phyloP scores from a whole-genome alignment of 2,888 invertebrate species.

The Plagodis pulveraria region DNA sequence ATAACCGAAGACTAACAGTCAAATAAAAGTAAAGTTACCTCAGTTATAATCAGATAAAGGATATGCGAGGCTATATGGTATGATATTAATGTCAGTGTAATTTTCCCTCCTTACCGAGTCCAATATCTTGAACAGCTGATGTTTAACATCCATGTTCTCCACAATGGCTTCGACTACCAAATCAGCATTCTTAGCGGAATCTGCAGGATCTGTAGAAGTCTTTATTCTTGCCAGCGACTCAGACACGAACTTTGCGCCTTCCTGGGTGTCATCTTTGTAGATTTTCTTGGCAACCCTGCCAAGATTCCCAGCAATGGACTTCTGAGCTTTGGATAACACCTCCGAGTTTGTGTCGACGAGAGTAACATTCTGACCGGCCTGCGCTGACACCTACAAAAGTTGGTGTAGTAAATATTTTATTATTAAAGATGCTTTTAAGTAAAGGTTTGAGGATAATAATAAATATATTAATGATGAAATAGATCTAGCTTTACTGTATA shows the following conservation, averaged over 20 bases:
- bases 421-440: no score
- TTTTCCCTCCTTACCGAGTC: slow-evolving; percentile 83
- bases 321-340: slow-evolving; percentile 89
- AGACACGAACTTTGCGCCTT: slow-evolving; percentile 87
- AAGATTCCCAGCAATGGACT: slow-evolving; percentile 88
- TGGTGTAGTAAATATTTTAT: neutral
- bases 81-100: no score
- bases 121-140: slow-evolving; percentile 89
- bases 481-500: no score
- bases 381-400: slow-evolving; percentile 89
- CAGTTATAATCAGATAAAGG: no score
- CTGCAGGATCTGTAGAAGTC: slow-evolving; percentile 84
- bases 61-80: neutral
- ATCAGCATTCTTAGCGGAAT: slow-evolving; percentile 87
- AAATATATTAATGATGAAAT: no score
- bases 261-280: slow-evolving; percentile 87
- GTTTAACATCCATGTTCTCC: slow-evolving; percentile 91
- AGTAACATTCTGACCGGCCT: slow-evolving; percentile 92
- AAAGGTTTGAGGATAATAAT: no score
- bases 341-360: slow-evolving; percentile 91
- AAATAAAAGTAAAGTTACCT: no score
- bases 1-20: neutral
- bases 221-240: slow-evolving; percentile 85
- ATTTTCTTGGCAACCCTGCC: slow-evolving; percentile 91
- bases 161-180: slow-evolving; percentile 94